These are phyloP conservation scores for Boulengerochromis microlepis DNA, from an alignment of 2,113 vertebrate species.

Conservation along the genomic window DNA sequence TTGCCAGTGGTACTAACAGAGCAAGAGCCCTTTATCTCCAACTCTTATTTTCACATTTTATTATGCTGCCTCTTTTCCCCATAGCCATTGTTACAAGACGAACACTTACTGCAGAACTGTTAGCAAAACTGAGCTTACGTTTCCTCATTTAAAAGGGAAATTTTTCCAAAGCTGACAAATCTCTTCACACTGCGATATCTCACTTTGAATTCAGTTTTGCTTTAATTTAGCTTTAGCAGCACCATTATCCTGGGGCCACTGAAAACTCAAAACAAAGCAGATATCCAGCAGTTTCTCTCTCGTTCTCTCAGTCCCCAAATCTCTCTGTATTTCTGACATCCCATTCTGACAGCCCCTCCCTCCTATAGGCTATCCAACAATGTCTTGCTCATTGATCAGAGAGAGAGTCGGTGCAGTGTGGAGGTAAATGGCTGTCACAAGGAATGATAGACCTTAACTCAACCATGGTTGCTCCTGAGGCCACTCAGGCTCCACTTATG, in stretches of 20 bases:
- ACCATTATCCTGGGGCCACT: background rate
- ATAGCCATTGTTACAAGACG: constrained; percentile 9
- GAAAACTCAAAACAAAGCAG: constrained; percentile 31
- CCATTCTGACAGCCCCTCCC: constrained; percentile 8
- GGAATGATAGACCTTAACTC: constrained; percentile 59
- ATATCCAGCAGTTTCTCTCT: background rate
- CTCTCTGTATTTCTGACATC: constrained; percentile 7
- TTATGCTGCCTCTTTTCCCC: constrained; percentile 20
- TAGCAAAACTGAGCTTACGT: constrained; percentile 10
- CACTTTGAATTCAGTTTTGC: background rate
- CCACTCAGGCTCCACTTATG: constrained; percentile 53
- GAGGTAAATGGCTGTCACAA: constrained; percentile 64
- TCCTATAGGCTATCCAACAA: constrained; percentile 53
- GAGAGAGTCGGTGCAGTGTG: constrained; percentile 39
- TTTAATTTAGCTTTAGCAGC: constrained; percentile 9
- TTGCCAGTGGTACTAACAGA: background rate
- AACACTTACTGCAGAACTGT: constrained; percentile 13
- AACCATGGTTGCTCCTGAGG: constrained; percentile 50
- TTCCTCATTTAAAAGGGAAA: constrained; percentile 24
- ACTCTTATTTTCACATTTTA: constrained; percentile 39
- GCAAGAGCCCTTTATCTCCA: constrained; percentile 8
- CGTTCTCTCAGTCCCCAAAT: background rate
- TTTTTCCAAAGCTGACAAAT: constrained; percentile 29
- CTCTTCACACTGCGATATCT: background rate
- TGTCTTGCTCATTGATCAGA: constrained; percentile 55